Base-by-base conservation (phyloP, 2,797 vertebrate genomes). In the Pempheris klunzingeri region DNA sequence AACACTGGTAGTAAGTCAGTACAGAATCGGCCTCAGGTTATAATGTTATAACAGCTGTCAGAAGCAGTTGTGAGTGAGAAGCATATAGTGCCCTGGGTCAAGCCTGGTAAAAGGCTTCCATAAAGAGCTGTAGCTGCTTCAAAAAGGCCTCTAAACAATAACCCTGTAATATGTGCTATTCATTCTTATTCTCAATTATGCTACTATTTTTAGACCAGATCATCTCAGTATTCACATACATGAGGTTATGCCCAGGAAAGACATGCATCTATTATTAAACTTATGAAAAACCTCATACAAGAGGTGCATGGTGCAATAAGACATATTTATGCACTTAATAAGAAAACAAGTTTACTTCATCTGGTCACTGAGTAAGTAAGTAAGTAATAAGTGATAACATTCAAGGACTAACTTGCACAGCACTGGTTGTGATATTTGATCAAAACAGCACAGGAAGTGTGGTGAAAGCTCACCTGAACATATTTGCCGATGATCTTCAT, bases 401-500 rank as follows among this genome's bases (percentile, higher is more conserved):
- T 15, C 34, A 32, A 50, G 0, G 0, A 39, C 20, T 36, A 30
- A 26, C 63, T 2, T 46, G n/a, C 14, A 53, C 41, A 39, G 43
- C 22, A 58, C 2, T 28, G 43, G 24, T 7, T 55, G 24, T 0
- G 4, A 38, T 46, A 67, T n/a, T 34, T 43, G 12, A 55, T 61
- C 3, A 36, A 24, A 34, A 30, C 34, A 9, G 41, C 34, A 63
- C 12, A 15, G 14, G 2, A 41, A 38, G 12, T 20, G 54, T 17
- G 1, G 0, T 61, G 17, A 75, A n/a, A 3, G 80, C 96, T 88
- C 57, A 99, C 98, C 97, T 99, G 98, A 41, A 99, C 97, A 57
- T 99, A 99, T 96, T 99, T 99, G 78, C 98, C 97, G 71, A 99
- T 99, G 77, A 98, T 95, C 91, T 99, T 99, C 94, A 99, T 99